These are phyloP conservation scores for Aleiodes alternator DNA, from an alignment of 2,888 invertebrate genomes.

Conservation along the genomic window DNA sequence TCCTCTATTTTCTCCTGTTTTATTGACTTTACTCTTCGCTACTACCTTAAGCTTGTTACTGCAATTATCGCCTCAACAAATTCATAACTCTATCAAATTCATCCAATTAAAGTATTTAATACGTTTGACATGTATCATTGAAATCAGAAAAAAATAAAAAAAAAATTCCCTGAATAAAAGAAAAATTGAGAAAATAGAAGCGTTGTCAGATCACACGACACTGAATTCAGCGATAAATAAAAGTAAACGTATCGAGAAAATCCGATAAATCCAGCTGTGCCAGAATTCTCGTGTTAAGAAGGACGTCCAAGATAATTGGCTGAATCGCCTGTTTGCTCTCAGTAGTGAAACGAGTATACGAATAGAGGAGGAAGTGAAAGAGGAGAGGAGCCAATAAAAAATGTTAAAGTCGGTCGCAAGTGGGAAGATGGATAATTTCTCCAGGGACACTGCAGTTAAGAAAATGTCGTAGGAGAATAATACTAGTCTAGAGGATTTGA, in stretches of 20 bases:
- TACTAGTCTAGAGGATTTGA: background rate
- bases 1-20: too few species aligned
- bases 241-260: slow-evolving; percentile 49
- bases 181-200: background rate
- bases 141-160: too few species aligned
- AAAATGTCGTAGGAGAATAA: slow-evolving; percentile 3
- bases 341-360: slow-evolving; percentile 11
- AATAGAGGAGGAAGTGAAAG: slow-evolving; percentile 20
- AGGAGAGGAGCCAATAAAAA: slow-evolving; percentile 33
- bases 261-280: slow-evolving; percentile 51
- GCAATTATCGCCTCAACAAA: too few species aligned
- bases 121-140: too few species aligned
- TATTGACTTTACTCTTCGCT: too few species aligned
- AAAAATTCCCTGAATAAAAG: background rate
- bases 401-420: slow-evolving; percentile 31
- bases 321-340: slow-evolving; percentile 50
- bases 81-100: too few species aligned
- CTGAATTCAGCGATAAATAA: slow-evolving; percentile 46
- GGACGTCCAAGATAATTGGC: slow-evolving; percentile 55
- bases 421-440: slow-evolving; percentile 52
- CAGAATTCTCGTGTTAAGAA: slow-evolving; percentile 46
- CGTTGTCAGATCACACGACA: background rate
- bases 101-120: too few species aligned
- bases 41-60: too few species aligned
- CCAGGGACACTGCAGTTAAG: slow-evolving; percentile 48